Percentiles rank a stretch among this genome's conserved stretches.
phyloP scores from a whole-genome alignment of 2,113 vertebrate species.

The Telmatochromis sp. region DNA sequence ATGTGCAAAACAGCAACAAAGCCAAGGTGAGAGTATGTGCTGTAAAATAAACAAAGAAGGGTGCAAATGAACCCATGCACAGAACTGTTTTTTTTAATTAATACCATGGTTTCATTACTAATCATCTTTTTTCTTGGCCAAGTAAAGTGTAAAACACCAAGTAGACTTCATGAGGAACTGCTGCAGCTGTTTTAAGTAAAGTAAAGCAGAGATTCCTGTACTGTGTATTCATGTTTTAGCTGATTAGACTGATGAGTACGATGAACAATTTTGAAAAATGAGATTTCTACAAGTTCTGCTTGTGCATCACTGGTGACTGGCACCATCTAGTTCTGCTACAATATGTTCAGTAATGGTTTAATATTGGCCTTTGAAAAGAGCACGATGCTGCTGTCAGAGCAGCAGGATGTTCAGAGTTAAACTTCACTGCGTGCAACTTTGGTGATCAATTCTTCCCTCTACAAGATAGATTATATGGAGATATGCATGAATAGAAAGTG shows the following conservation, averaged over 20 bases:
- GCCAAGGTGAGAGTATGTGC: not conserved
- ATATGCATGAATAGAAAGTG: not conserved
- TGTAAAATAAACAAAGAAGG: not conserved
- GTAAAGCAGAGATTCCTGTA: not conserved
- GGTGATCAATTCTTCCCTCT: not conserved
- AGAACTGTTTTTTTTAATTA: not conserved
- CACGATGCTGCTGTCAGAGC: not conserved
- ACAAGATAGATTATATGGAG: not conserved
- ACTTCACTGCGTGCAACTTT: not conserved
- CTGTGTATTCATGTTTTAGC: not conserved
- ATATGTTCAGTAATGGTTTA: not conserved
- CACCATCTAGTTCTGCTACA: not conserved
- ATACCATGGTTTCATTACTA: not conserved
- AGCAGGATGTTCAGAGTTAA: conserved; percentile 25
- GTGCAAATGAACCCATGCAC: not conserved
- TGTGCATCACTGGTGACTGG: not conserved
- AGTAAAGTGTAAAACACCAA: not conserved
- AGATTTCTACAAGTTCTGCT: not conserved
- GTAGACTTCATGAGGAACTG: not conserved
- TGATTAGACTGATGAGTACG: not conserved
- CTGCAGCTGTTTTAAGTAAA: not conserved
- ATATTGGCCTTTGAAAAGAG: conserved; percentile 9
- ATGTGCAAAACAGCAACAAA: not conserved
- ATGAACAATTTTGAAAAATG: not conserved
- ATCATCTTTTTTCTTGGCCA: not conserved